Conservation (phyloP, 2,797 vertebrate genomes). For the Cichlasoma orientale region DNA sequence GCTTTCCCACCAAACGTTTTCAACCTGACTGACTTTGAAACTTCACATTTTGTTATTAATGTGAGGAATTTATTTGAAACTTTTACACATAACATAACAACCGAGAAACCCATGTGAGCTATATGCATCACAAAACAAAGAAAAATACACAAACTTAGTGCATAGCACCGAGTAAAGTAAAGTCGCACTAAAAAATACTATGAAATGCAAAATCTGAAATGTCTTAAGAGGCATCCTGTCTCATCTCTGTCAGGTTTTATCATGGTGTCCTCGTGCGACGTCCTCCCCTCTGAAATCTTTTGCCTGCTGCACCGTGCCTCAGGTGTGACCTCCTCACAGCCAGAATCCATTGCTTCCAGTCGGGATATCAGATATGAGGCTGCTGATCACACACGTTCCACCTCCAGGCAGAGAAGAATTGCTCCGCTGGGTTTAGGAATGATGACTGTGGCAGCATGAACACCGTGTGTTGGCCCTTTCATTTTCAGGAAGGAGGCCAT, state of each 20-base stretch:
- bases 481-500: background rate
- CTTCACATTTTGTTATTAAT: too few species aligned
- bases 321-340: background rate
- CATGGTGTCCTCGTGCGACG: too few species aligned
- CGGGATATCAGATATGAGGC: background rate
- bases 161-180: background rate
- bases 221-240: too few species aligned
- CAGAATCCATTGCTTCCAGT: background rate
- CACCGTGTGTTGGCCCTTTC: background rate
- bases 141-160: background rate
- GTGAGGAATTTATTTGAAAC: too few species aligned
- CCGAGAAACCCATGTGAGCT: too few species aligned
- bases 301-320: rapidly evolving
- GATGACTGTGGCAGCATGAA: rapidly evolving
- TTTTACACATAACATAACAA: too few species aligned
- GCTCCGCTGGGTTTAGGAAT: background rate
- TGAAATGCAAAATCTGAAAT: too few species aligned
- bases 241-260: too few species aligned
- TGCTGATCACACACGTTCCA: background rate
- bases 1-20: background rate
- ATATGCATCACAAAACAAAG: background rate
- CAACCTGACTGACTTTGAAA: background rate
- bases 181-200: background rate
- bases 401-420: background rate
- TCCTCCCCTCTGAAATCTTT: too few species aligned